Evolutionary conservation across 2,888 invertebrate genomes (phyloP).

Genomic region (Drosophila borborema): DNA sequence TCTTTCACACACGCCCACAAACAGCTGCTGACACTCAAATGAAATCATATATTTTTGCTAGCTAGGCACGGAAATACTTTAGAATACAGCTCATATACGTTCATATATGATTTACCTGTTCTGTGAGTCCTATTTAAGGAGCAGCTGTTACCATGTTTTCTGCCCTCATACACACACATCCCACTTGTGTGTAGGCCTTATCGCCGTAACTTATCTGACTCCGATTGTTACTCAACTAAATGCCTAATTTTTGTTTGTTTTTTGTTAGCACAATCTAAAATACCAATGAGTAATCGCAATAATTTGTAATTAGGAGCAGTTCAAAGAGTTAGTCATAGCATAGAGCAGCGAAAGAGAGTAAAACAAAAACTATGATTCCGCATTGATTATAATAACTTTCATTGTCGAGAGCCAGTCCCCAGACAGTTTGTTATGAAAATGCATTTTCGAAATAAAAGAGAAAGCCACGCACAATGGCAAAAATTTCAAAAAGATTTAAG

Average conservation of each 20-base stretch:
- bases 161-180: neutral
- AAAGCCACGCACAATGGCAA: slow-evolving; percentile 49
- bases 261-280: slow-evolving; percentile 35
- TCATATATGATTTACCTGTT: slow-evolving; percentile 37
- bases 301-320: slow-evolving; percentile 53
- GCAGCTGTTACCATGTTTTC: slow-evolving; percentile 27
- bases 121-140: slow-evolving; percentile 48
- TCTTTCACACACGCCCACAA: slow-evolving; percentile 60
- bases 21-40: slow-evolving; percentile 63
- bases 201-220: slow-evolving; percentile 50
- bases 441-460: slow-evolving; percentile 40
- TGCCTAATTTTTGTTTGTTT: slow-evolving; percentile 21
- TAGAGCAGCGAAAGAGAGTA: neutral
- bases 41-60: slow-evolving; percentile 33
- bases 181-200: slow-evolving; percentile 29
- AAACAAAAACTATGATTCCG: slow-evolving; percentile 3
- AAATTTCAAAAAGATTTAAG: neutral
- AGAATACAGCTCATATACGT: slow-evolving; percentile 16
- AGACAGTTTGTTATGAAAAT: slow-evolving; percentile 43
- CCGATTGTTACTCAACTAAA: slow-evolving; percentile 51
- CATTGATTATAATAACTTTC: slow-evolving; percentile 41
- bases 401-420: slow-evolving; percentile 24
- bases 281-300: slow-evolving; percentile 56
- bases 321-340: slow-evolving; percentile 38
- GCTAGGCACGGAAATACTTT: slow-evolving; percentile 39